Conservation (phyloP, 1,140 invertebrate genomes). For the Drosophila pectinifera region DNA sequence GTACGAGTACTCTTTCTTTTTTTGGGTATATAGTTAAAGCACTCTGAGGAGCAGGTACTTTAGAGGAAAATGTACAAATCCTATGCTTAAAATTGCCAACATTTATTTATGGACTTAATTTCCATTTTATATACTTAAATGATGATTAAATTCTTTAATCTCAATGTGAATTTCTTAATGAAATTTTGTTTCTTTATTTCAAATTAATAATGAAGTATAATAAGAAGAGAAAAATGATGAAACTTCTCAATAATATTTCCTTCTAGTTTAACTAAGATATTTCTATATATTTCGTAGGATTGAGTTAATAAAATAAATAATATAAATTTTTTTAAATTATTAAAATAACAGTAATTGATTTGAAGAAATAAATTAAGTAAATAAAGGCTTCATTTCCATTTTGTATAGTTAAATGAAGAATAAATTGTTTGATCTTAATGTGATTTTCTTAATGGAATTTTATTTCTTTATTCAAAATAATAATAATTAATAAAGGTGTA, state of each 20-base stretch:
- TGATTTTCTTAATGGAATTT: too few species aligned
- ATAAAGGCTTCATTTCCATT: neutral
- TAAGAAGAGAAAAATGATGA: too few species aligned
- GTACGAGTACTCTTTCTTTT: conserved; percentile 33
- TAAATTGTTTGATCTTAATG: too few species aligned
- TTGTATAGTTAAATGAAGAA: too few species aligned
- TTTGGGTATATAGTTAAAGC: neutral
- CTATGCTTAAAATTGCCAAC: neutral
- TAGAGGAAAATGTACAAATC: neutral
- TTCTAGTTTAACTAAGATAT: neutral
- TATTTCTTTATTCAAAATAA: neutral
- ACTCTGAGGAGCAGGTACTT: neutral
- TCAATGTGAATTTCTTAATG: too few species aligned
- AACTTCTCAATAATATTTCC: neutral
- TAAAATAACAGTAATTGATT: neutral
- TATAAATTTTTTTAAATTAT: too few species aligned
- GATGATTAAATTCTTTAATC: too few species aligned
- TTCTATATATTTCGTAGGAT: neutral
- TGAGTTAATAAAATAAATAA: too few species aligned
- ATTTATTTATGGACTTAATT: neutral
- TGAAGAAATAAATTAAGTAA: too few species aligned
- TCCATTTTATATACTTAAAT: too few species aligned
- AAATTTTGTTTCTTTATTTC: neutral
- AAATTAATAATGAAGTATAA: too few species aligned
- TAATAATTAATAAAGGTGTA: too few species aligned